Base-by-base conservation (phyloP, 1,140 invertebrate species). In the Alviniconcha marisindica region DNA sequence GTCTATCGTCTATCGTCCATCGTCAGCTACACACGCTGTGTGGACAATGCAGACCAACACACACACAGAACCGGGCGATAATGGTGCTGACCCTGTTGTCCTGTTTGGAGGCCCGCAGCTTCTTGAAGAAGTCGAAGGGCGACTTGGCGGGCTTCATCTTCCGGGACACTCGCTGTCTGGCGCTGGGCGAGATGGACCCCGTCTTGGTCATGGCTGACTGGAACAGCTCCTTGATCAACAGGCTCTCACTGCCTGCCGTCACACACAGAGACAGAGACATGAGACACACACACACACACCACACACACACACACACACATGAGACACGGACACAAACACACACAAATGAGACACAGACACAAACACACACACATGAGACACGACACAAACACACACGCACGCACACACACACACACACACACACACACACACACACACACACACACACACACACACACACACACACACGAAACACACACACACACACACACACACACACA, bases 201-300 rank as follows among this genome's bases (percentile, higher is more conserved):
- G 89, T 90, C n/a, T 87, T 85, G 15, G 86, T 89, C 4, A 91
- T 69, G 24, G 83, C 77, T 2, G 88, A 84, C 84, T 89, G 89
- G 84, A 91, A 91, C 56, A 91, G 73, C 33, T 91, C 90, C 77
- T 88, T 87, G 3, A 91, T 83, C 36, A 89, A 77, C 31, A 90
- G 81, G 51, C 84, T 89, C 42, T 85, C 86, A 81, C 90, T 91
- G 36, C 89, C 90, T 90, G 86, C 66, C 42, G n/a, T 48, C 31
- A 74, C 24, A 73, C 42, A 80, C 33, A 48, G 7, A 48, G 7
- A 48, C 44, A n/a, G n/a, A n/a, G n/a, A n/a, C n/a, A n/a, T n/a
- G n/a, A n/a, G n/a, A 63, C 60, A 63, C 10, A 31, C 10, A 63
- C 60, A n/a, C 60, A n/a, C 10, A 63, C 24, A 63, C 28, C 7